Conservation (phyloP, 1,140 invertebrate genomes). For the Microvelia longipes region DNA sequence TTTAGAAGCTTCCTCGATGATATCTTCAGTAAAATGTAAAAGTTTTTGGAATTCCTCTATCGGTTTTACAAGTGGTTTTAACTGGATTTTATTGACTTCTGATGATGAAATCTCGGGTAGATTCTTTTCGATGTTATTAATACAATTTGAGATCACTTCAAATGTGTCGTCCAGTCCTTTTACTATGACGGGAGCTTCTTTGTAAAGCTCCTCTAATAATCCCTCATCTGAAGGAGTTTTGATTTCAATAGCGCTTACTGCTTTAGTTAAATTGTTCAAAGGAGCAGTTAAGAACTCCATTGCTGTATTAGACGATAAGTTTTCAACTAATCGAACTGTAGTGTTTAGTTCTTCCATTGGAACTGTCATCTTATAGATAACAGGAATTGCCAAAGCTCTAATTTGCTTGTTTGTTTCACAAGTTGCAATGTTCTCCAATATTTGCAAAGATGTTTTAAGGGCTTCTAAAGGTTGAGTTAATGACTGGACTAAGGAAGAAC, state of each 20-base stretch:
- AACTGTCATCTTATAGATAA: slow-evolving; percentile 19
- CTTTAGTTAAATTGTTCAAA: slow-evolving; percentile 35
- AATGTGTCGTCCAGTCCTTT: slow-evolving; percentile 18
- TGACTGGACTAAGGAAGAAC: slow-evolving; percentile 13
- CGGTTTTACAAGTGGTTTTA: slow-evolving; percentile 18
- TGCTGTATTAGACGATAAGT: slow-evolving; percentile 21
- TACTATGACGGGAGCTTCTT: slow-evolving; percentile 17
- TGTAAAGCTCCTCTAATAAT: slow-evolving; percentile 18
- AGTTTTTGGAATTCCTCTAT: slow-evolving; percentile 18
- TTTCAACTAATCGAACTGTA: slow-evolving; percentile 21
- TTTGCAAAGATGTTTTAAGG: slow-evolving; percentile 13
- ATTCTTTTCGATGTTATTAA: slow-evolving; percentile 18
- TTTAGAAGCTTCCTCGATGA: slow-evolving; percentile 10
- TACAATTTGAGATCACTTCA: slow-evolving; percentile 18
- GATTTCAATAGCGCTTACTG: slow-evolving; percentile 27
- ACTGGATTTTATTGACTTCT: slow-evolving; percentile 10
- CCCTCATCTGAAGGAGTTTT: slow-evolving; percentile 9
- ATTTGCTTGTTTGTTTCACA: slow-evolving; percentile 14
- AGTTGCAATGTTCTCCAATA: slow-evolving; percentile 15
- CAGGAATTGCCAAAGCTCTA: slow-evolving; percentile 14
- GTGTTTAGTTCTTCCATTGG: slow-evolving; percentile 22
- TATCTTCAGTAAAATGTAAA: slow-evolving; percentile 15
- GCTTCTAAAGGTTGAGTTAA: slow-evolving; percentile 19
- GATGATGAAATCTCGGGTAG: slow-evolving; percentile 7
- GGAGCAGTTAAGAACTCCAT: slow-evolving; percentile 34